phyloP scores from a whole-genome alignment of 2,797 vertebrate genomes.

The Trachurus trachurus region DNA sequence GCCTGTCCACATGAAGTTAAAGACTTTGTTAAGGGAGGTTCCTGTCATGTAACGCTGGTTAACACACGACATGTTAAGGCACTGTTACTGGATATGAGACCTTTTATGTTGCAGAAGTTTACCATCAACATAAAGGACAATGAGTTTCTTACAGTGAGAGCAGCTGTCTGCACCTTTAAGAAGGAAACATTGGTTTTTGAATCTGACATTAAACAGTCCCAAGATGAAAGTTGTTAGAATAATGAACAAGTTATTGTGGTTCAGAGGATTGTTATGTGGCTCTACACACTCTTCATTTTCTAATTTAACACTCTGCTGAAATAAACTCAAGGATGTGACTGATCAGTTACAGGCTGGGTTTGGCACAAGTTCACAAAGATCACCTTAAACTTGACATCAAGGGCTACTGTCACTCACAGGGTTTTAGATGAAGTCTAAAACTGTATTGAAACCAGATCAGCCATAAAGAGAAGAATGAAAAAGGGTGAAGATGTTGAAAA shows the following conservation, averaged over 20 bases:
- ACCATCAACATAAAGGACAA: background rate
- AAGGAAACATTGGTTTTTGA: background rate
- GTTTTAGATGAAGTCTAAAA: background rate
- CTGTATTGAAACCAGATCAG: background rate
- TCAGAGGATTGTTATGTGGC: background rate
- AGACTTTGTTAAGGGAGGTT: no score
- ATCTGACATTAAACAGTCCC: background rate
- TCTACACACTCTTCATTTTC: background rate
- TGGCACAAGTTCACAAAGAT: slow-evolving; percentile 4
- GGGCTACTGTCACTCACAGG: background rate
- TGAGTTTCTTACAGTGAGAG: background rate
- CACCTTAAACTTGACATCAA: background rate
- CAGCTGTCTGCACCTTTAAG: background rate
- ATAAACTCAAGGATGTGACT: background rate
- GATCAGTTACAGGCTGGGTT: background rate
- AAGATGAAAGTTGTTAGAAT: background rate
- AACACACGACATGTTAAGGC: slow-evolving; percentile 1
- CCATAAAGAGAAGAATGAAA: background rate
- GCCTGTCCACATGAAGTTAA: no score
- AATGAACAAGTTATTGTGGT: background rate
- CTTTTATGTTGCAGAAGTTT: background rate
- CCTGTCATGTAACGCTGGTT: no score
- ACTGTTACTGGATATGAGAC: background rate
- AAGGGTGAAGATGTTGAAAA: background rate
- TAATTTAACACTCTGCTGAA: background rate